phyloP scores from a whole-genome alignment of 2,888 invertebrate genomes.

The Fragum fragum region DNA sequence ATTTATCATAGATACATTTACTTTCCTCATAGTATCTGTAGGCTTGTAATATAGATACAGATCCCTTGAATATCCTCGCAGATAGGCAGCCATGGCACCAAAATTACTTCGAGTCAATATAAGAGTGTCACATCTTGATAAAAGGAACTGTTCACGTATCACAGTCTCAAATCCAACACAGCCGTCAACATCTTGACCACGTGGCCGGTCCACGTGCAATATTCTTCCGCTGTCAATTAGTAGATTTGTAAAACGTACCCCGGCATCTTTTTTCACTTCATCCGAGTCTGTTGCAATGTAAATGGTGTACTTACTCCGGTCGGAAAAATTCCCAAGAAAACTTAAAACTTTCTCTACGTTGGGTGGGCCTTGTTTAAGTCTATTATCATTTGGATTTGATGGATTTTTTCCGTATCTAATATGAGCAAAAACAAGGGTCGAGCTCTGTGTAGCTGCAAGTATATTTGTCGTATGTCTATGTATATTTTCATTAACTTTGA shows the following conservation, averaged over 20 bases:
- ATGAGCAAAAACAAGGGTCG: constrained; percentile 42
- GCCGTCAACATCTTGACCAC: neutral
- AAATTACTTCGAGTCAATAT: constrained; percentile 53
- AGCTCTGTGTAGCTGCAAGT: neutral
- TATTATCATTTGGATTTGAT: constrained; percentile 40
- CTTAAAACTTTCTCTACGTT: constrained; percentile 28
- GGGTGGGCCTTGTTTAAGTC: constrained; percentile 16
- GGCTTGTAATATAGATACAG: constrained; percentile 29
- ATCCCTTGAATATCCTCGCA: constrained; percentile 27
- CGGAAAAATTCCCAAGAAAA: constrained; percentile 31
- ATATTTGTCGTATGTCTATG: neutral
- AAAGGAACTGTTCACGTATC: constrained; percentile 42
- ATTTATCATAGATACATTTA: constrained; percentile 31
- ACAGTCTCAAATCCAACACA: constrained; percentile 43
- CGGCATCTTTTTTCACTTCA: constrained; percentile 2
- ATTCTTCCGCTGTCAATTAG: constrained; percentile 19
- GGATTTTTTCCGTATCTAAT: constrained; percentile 51
- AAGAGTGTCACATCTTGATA: constrained; percentile 44
- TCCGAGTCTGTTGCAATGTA: constrained; percentile 57
- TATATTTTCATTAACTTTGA: constrained; percentile 17
- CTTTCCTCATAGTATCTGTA: constrained; percentile 6
- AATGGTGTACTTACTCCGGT: constrained; percentile 15
- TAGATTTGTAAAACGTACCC: neutral
- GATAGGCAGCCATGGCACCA: constrained; percentile 44
- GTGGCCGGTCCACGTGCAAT: constrained; percentile 39